These are phyloP conservation scores for Marronus borbonicus DNA, from an alignment of 2,888 invertebrate genomes.

Conservation along the genomic window DNA sequence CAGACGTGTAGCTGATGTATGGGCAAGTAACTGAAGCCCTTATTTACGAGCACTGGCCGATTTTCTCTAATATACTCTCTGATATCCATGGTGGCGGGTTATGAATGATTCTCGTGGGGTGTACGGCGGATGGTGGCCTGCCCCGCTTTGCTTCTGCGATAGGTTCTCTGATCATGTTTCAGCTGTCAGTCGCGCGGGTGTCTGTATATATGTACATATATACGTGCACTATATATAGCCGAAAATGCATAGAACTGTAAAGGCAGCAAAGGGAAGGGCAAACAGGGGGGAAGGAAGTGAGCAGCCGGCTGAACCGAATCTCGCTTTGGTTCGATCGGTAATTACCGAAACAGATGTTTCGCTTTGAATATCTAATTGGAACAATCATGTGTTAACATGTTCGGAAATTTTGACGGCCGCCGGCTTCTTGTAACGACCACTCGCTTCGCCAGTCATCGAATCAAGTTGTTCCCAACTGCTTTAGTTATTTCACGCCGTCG, in stretches of 20 bases:
- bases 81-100: slow-evolving; percentile 65
- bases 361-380: slow-evolving; percentile 46
- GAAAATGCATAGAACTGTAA: slow-evolving; percentile 7
- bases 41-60: slow-evolving; percentile 63
- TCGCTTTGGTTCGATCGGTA: slow-evolving; percentile 42
- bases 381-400: slow-evolving; percentile 47
- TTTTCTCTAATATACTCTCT: slow-evolving; percentile 63
- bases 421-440: slow-evolving; percentile 33
- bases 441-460: slow-evolving; percentile 8
- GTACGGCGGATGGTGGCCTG: slow-evolving; percentile 26
- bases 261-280: background rate
- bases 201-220: slow-evolving; percentile 15
- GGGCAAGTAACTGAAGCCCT: slow-evolving; percentile 60
- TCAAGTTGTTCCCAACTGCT: slow-evolving; percentile 13
- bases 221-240: background rate
- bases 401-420: slow-evolving; percentile 42
- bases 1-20: slow-evolving; percentile 65
- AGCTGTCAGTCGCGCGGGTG: slow-evolving; percentile 28
- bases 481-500: slow-evolving; percentile 23
- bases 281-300: slow-evolving; percentile 10
- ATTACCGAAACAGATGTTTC: slow-evolving; percentile 52
- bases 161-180: slow-evolving; percentile 41
- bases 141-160: slow-evolving; percentile 16
- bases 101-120: slow-evolving; percentile 65
- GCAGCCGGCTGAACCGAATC: slow-evolving; percentile 17